Evolutionary conservation across 1,140 invertebrate species (phyloP), one percentile per base, ranked within the genome.

Genomic region (Sitophilus oryzae): DNA sequence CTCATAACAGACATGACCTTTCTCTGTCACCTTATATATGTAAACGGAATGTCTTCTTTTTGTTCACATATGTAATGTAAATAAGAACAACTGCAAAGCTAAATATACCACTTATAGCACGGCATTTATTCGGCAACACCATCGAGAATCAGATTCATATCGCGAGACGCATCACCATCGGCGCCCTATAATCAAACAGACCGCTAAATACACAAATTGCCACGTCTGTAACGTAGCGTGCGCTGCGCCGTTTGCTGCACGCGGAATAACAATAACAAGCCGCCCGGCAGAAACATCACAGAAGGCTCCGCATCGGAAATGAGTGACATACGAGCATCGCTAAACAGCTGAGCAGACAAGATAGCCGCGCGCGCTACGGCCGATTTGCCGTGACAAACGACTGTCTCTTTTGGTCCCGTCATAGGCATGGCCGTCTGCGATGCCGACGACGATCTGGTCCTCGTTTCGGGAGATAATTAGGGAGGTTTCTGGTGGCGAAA

Each of bases 251-350:
- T 52, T 52, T 36, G 35, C 19, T 8, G 49, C 30, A 14, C 11
- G 25, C 45, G 46, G 34, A 53, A 53, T 48, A 48, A 48, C 35
- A 55, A 55, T 37, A 16, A 47, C 9, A 35, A 35, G 22, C 6
- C 5, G 45, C 43, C 25, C 19, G 43, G 34, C 21, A 53, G 36
- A 15, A 52, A 60, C 55, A 59, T 64, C 58, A 60, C 49, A 62
- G 60, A 61, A 58, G 57, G 57, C 56, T 48, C 51, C 60, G 58
- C 58, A 68, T 71, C 69, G 69, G 68, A 71, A 70, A 68, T 69
- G 69, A 71, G 66, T 71, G 69, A 71, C 69, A 71, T 71, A 71
- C 65, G 68, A 70, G 68, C 66, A 66, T 70, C 66, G 62, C 67
- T 71, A 71, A 71, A 71, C 69, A 71, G 69, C 69, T 71, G 69